Evolutionary conservation across 2,113 vertebrate genomes (phyloP), one percentile per base, ranked within the genome.

Genomic region (Etheostoma spectabile): DNA sequence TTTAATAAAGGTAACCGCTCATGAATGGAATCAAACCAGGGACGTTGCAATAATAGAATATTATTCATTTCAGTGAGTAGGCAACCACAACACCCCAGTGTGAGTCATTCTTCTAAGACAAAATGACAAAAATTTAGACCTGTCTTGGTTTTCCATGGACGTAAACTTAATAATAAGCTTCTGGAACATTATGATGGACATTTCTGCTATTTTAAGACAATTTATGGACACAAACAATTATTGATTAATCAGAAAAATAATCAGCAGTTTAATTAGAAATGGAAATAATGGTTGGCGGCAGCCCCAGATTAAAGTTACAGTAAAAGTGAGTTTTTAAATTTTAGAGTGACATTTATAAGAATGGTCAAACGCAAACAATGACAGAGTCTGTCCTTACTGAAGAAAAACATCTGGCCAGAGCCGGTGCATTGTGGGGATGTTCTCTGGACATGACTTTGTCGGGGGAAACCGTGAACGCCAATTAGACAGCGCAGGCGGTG

Each of bases 401-500:
- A 77, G 21, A 77, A 62, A 84, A 83, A 69, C 78, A 86, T 83
- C 56, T 71, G 71, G 74, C 53, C 64, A 66, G 38, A 60, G 68
- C 49, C 12, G 52, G 16, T 57, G 78, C 10, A 70, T 55, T 62
- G 68, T 77, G 46, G 80, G 69, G 73, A 82, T 79, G 72, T 82
- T 88, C 82, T 70, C 71, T 53, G 61, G 79, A 83, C 78, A 69
- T 59, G 83, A 92, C 86, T 85, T 91, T 92, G 90, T 88, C 93
- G 87, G 81, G 81, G 27, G 74, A 86, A 87, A 83, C 73, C 51
- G 67, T 90, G 93, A 88, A 93, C 57, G 87, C 89, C 92, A 94
- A 94, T 95, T 95, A 94, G 83, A 78, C 24, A n/a, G 64, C 56
- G 87, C 69, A 61, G 71, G 63, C 86, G 52, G 74, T 79, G 93